Evolutionary conservation across 2,888 invertebrate genomes (phyloP), one percentile per base, ranked within the genome.

Genomic region (Plemyria rubiginata): DNA sequence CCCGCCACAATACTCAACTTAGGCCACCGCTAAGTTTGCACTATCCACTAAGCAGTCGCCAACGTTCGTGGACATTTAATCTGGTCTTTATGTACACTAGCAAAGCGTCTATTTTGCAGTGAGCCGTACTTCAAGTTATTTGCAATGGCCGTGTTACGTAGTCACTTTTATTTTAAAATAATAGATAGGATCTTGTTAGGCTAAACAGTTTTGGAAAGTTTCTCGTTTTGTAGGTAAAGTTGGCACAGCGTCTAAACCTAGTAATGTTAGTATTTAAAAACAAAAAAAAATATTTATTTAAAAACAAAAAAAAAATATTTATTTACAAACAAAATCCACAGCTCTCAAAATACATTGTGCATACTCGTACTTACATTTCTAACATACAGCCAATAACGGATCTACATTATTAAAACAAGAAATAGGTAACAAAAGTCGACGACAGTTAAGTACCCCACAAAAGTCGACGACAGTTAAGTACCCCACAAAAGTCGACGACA

Each of bases 1-100:
- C 43, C 38, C 71, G 73, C 74, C 61, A n/a, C 4, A 60, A 45
- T 65, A 60, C 36, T 12, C 65, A 16, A 55, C 68, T 76, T 72
- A 59, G 5, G 58, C 68, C 68, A 67, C 46, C 36, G 32, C 71
- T 70, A 78, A 78, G 77, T 77, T 76, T 75, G 74, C 80, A 78
- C 80, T 79, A 79, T 77, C 76, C 72, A 72, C 74, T 73, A 79
- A 81, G 77, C 80, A 77, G 73, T 76, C 73, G 72, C 79, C 73
- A 80, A 78, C 72, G 75, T 74, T 70, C 72, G 62, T 65, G 48
- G 70, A 63, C 77, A 70, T 73, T 72, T 70, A 71, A 68, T 71
- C 64, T 68, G 54, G 71, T 60, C 75, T 61, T 50, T 81, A 81
- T 74, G 59, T 52, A 71, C 57, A 70, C 16, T 49, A 1, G 41